Base-by-base conservation (phyloP, 2,113 vertebrate species). In the Syngnathus typhle region DNA sequence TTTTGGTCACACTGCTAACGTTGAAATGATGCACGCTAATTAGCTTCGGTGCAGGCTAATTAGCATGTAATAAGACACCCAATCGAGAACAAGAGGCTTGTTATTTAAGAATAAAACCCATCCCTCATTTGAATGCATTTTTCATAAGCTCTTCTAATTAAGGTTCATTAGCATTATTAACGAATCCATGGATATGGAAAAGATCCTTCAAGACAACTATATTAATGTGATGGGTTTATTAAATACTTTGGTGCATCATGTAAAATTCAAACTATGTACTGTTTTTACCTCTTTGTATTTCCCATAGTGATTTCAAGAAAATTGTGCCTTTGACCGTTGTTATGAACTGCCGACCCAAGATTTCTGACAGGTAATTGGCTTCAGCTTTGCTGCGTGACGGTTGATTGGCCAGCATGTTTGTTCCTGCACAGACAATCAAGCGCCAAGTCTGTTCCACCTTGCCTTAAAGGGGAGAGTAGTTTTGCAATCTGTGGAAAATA, bases 71-170 rank as follows among this genome's bases (percentile, higher is more conserved):
- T 91, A 88, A 86, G 87, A 89, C 88, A 88, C 85, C 82, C 86
- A 89, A 89, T 90, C 87, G 86, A 88, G 91, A 86, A 85, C 88
- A 91, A 88, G 87, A 91, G 88, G 82, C 85, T 89, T 91, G 91
- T 92, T 92, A 92, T 91, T 91, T 91, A 92, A 91, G 90, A 87
- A 90, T 89, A 92, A 91, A 92, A 85, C 90, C 88, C 91, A 90
- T 92, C 90, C 89, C 88, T 91, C 90, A 91, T 92, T 90, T 91
- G 85, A 88, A 92, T 92, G 89, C 88, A 92, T 92, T 92, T 91
- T 92, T 91, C 88, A 92, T 91, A 90, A 91, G 90, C 88, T 83
- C 78, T 77, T 84, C 86, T 92, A 91, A 92, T 92, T 90, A 90
- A 81, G 81, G 88, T 91, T 90, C 82, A 92, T 92, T 91, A 91